These are phyloP conservation scores for Pandemis heparana DNA, from an alignment of 2,888 invertebrate genomes.

Conservation along the genomic window DNA sequence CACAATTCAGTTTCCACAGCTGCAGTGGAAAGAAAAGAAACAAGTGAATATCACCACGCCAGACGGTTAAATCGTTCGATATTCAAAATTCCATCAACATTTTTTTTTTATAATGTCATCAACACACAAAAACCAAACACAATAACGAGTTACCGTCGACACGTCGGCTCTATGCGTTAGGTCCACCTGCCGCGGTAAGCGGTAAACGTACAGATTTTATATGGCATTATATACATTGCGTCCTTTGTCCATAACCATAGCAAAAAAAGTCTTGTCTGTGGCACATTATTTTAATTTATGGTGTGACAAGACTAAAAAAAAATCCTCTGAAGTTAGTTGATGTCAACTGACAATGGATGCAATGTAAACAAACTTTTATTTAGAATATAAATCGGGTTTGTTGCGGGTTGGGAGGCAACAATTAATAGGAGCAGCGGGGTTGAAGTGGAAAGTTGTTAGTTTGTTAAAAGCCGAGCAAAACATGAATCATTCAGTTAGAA, in stretches of 20 bases:
- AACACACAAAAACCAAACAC: conserved; percentile 66
- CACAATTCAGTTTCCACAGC: no score
- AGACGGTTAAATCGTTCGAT: neutral
- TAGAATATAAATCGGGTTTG: conserved; percentile 26
- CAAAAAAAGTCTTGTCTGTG: neutral
- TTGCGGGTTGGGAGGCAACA: conserved; percentile 40
- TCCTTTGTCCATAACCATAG: conserved; percentile 41
- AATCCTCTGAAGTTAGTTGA: neutral
- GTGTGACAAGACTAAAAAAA: neutral
- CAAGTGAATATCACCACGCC: neutral
- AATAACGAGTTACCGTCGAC: conserved; percentile 75
- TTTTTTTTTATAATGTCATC: conserved; percentile 15
- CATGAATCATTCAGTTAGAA: neutral
- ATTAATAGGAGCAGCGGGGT: conserved; percentile 33
- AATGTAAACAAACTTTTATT: conserved; percentile 31
- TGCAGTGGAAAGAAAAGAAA: no score
- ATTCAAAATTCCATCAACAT: conserved; percentile 30
- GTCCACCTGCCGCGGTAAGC: conserved; percentile 84
- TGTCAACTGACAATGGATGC: conserved; percentile 47
- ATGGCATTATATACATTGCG: conserved; percentile 48
- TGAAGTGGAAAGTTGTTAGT: conserved; percentile 24
- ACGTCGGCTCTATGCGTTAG: conserved; percentile 82
- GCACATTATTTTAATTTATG: neutral
- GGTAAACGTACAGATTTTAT: conserved; percentile 73
- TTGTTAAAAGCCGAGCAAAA: conserved; percentile 27